Conservation (phyloP, 2,888 invertebrate species). For the Anthrax anthrax region DNA sequence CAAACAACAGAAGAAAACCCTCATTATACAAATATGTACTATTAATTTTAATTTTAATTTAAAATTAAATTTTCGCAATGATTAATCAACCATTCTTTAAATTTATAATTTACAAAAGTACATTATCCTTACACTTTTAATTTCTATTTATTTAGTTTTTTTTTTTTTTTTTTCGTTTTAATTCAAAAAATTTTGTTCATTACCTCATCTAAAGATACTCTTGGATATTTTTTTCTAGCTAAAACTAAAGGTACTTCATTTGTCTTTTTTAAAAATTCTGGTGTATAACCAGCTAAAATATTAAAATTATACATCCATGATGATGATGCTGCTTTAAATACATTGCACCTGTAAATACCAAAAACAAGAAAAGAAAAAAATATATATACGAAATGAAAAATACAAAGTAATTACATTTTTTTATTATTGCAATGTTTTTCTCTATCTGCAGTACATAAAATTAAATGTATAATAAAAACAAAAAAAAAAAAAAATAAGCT, state of each 20-base stretch:
- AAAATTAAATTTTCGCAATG: too few species aligned
- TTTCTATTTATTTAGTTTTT: not conserved
- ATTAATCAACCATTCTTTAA: too few species aligned
- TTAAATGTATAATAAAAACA: too few species aligned
- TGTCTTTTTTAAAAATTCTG: conserved; percentile 59
- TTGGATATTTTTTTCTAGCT: conserved; percentile 65
- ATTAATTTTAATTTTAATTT: too few species aligned
- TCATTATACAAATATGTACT: too few species aligned
- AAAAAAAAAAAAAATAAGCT: too few species aligned
- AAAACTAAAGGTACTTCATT: conserved; percentile 63
- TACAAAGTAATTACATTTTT: not conserved
- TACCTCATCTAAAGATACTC: conserved; percentile 52
- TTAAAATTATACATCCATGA: conserved; percentile 90
- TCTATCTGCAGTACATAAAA: not conserved
- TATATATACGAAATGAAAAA: not conserved
- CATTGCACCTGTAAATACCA: conserved; percentile 54
- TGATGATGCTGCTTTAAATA: conserved; percentile 74
- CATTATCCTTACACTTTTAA: not conserved
- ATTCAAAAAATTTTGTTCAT: too few species aligned
- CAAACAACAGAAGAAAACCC: too few species aligned
- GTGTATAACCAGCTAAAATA: conserved; percentile 66
- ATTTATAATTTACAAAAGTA: too few species aligned
- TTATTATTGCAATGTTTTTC: not conserved
- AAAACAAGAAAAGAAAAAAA: conserved; percentile 10
- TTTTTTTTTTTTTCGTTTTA: not conserved